Conservation (phyloP, 2,888 invertebrate genomes). For the Macropis europaea region DNA sequence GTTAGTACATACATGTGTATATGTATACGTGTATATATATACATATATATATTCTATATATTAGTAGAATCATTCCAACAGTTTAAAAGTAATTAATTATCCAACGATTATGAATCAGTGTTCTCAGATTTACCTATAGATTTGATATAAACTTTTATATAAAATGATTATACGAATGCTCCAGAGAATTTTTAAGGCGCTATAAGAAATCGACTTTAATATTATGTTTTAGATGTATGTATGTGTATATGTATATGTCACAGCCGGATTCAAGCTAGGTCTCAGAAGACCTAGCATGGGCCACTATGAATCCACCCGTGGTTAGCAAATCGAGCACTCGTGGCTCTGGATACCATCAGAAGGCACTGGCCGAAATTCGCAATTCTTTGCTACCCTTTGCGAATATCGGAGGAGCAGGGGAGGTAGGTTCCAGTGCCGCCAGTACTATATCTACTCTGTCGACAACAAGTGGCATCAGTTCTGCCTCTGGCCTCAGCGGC, state of each 20-base stretch:
- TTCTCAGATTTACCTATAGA: too few relatives aligned
- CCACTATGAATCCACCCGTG: slow-evolving; percentile 81
- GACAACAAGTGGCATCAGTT: slow-evolving; percentile 84
- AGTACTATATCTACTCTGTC: slow-evolving; percentile 86
- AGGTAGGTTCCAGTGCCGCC: slow-evolving; percentile 87
- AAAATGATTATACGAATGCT: neutral
- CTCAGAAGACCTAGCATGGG: slow-evolving; percentile 80
- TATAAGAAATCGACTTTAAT: slow-evolving; percentile 22
- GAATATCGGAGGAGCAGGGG: slow-evolving; percentile 84
- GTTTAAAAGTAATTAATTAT: too few relatives aligned
- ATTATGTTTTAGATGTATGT: slow-evolving; percentile 56
- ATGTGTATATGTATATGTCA: slow-evolving; percentile 69
- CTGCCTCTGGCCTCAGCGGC: slow-evolving; percentile 83
- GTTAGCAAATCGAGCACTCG: slow-evolving; percentile 84
- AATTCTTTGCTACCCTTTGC: slow-evolving; percentile 91
- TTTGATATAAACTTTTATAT: too few relatives aligned
- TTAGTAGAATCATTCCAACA: too few relatives aligned
- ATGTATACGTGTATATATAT: too few relatives aligned
- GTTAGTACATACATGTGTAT: neutral
- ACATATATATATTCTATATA: too few relatives aligned
- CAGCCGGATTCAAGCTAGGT: slow-evolving; percentile 78
- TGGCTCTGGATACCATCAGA: slow-evolving; percentile 91
- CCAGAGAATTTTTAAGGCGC: neutral
- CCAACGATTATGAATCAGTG: too few relatives aligned
- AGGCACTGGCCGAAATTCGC: slow-evolving; percentile 92